These are phyloP conservation scores for Rhabdornis inornatus DNA, from an alignment of 2,113 vertebrate genomes.

Conservation along the genomic window DNA sequence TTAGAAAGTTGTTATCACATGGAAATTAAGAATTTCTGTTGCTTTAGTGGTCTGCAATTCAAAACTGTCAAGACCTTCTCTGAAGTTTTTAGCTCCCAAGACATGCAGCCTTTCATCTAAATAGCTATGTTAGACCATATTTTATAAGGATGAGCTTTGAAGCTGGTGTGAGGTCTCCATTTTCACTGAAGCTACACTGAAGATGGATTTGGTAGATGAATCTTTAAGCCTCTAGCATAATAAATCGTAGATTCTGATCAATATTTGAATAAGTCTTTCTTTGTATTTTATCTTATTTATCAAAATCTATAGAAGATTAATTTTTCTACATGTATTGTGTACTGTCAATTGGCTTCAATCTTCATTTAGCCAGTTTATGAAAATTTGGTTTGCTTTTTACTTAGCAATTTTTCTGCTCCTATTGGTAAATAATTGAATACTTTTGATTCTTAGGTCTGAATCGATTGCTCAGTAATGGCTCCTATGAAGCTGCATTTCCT, in stretches of 20 bases:
- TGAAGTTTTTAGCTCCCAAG: neutral
- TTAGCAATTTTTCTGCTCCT: neutral
- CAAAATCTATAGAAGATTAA: neutral
- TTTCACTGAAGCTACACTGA: neutral
- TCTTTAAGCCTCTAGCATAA: neutral
- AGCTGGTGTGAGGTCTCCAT: neutral
- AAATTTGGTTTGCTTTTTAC: neutral
- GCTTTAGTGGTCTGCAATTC: neutral
- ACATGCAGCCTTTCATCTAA: neutral
- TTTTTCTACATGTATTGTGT: neutral
- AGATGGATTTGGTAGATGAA: neutral
- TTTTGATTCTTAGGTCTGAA: conserved; percentile 82
- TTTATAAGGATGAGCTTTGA: neutral
- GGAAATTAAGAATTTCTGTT: neutral
- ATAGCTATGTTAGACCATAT: neutral
- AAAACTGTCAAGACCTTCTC: neutral
- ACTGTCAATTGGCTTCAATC: neutral
- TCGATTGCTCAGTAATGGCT: conserved; percentile 91
- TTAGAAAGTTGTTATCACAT: neutral
- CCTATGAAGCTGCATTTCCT: conserved; percentile 93
- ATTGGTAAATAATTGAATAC: conserved; percentile 27
- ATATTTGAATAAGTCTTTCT: neutral
- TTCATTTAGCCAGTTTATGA: neutral
- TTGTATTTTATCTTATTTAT: neutral
- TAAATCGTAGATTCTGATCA: neutral